These are phyloP conservation scores for Phataginus tetradactyla DNA, from an alignment of 2,797 vertebrate genomes.

Conservation along the genomic window DNA sequence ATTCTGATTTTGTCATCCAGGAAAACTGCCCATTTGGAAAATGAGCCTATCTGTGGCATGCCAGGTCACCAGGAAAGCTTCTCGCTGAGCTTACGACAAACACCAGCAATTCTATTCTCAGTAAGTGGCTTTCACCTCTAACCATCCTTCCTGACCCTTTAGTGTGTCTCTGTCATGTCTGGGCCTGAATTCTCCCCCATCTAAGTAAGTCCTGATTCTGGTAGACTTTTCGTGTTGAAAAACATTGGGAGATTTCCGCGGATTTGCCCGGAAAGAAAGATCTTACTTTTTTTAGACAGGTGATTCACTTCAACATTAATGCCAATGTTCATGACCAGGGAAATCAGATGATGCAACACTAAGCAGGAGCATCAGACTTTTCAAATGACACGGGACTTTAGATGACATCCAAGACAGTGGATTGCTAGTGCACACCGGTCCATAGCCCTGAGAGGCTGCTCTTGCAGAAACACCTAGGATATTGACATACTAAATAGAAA, in stretches of 20 bases:
- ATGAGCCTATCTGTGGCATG: not conserved
- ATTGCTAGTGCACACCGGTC: not conserved
- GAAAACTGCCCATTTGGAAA: conserved; percentile 47
- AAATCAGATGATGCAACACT: not conserved
- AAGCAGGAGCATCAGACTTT: not conserved
- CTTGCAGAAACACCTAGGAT: not conserved
- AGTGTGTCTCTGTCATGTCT: not conserved
- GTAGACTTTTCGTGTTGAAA: not conserved
- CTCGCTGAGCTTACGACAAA: conserved; percentile 10
- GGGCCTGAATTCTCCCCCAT: not conserved
- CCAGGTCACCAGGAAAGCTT: not conserved
- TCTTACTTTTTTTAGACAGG: not conserved
- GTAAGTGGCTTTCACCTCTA: not conserved
- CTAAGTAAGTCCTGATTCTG: not conserved
- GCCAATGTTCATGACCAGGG: not conserved
- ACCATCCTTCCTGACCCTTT: not conserved
- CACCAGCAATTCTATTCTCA: conserved; percentile 42
- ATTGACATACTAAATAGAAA: not conserved
- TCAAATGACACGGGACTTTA: not conserved
- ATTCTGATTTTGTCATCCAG: conserved; percentile 26
- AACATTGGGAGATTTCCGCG: not conserved
- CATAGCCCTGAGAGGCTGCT: not conserved
- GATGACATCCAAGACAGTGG: not conserved
- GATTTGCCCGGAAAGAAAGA: not conserved
- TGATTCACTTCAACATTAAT: not conserved